Conservation (phyloP, 2,113 vertebrate species). For the Corydoras maculifer region DNA sequence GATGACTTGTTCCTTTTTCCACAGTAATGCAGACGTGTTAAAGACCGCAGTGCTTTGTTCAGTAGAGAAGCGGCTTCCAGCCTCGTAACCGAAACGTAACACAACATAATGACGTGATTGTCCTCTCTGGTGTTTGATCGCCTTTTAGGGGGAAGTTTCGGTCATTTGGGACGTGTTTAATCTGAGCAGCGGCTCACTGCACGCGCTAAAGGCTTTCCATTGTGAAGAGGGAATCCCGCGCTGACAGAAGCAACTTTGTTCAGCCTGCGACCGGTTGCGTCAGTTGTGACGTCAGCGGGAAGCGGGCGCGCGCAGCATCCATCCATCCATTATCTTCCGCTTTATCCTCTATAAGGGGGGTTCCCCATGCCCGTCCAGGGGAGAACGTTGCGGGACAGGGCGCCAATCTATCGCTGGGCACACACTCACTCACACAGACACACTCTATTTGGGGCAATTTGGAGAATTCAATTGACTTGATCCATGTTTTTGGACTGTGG, state of each 20-base stretch:
- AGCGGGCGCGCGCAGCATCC: background rate
- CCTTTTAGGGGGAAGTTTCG: constrained; percentile 32
- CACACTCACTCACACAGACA: background rate
- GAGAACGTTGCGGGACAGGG: too few relatives aligned
- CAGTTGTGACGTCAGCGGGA: constrained; percentile 56
- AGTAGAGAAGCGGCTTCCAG: constrained; percentile 15
- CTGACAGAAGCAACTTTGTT: constrained; percentile 45
- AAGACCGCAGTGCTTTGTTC: background rate
- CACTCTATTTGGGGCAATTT: too few relatives aligned
- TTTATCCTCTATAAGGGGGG: too few relatives aligned
- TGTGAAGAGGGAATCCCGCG: constrained; percentile 43
- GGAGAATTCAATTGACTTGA: too few relatives aligned
- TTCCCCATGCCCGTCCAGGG: too few relatives aligned
- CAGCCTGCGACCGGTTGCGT: constrained; percentile 55
- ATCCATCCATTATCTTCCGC: background rate
- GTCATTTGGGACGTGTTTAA: constrained; percentile 28
- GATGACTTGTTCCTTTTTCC: constrained; percentile 1
- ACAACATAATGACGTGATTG: constrained; percentile 20
- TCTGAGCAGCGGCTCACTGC: constrained; percentile 24
- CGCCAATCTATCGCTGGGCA: too few relatives aligned
- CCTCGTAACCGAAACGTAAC: background rate
- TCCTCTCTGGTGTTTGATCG: constrained; percentile 20
- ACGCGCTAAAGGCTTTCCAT: constrained; percentile 33
- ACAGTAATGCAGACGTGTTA: background rate
- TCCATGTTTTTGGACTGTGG: too few relatives aligned